Evolutionary conservation across 2,113 vertebrate species (phyloP).

Genomic region (Daphoenositta chrysoptera): DNA sequence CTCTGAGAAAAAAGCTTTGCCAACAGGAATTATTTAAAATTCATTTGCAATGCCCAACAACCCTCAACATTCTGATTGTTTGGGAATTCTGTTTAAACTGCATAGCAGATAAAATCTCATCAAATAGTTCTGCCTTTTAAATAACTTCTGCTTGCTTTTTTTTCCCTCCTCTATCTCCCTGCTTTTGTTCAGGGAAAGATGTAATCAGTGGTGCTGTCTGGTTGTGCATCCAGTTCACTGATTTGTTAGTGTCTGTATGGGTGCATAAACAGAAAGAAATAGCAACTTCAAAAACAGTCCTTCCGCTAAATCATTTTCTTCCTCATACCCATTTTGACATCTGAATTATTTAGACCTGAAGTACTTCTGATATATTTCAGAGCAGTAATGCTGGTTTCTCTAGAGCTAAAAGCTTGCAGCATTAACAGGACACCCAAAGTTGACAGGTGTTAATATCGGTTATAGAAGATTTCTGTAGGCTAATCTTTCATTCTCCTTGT

Average conservation of each 20-base stretch:
- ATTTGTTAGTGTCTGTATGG: conserved; percentile 1
- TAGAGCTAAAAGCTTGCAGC: background rate
- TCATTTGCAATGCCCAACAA: background rate
- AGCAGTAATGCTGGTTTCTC: background rate
- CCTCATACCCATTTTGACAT: background rate
- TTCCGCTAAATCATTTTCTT: background rate
- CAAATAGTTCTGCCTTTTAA: background rate
- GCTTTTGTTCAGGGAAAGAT: background rate
- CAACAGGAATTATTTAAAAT: background rate
- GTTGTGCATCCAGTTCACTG: conserved; percentile 45
- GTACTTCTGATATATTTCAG: background rate
- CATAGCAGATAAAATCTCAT: conserved; percentile 11
- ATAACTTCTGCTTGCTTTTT: background rate
- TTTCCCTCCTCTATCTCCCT: background rate
- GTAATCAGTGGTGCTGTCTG: background rate
- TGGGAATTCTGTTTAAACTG: background rate
- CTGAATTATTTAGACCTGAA: conserved; percentile 32
- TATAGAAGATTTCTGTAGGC: background rate
- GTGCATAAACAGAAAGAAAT: conserved; percentile 18
- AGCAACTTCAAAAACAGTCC: background rate
- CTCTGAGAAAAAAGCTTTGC: background rate
- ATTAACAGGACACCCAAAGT: background rate
- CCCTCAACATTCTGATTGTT: background rate
- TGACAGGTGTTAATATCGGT: fast-evolving
- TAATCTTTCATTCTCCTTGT: background rate